These are phyloP conservation scores for Chamaetylas fuelleborni DNA, from an alignment of 2,113 vertebrate genomes.

Conservation along the genomic window DNA sequence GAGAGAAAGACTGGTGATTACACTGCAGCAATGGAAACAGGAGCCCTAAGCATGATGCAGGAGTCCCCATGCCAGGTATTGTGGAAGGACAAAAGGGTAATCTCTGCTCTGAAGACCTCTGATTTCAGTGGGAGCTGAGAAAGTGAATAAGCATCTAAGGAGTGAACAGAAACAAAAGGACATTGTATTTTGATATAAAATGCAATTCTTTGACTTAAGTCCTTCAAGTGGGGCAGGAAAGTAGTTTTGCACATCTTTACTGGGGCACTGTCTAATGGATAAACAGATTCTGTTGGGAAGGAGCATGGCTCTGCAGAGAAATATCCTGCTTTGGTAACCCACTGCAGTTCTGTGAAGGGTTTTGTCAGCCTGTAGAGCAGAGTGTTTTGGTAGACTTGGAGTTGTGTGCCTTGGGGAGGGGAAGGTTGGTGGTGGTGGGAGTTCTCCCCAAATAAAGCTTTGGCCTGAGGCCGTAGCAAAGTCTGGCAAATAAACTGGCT, in stretches of 20 bases:
- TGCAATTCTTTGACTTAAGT: not conserved
- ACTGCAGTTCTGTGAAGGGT: not conserved
- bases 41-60: not conserved
- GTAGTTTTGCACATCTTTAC: not conserved
- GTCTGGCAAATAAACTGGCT: not conserved
- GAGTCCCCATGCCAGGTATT: not conserved
- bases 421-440: rapidly evolving
- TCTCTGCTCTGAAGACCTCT: not conserved
- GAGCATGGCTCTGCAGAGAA: not conserved
- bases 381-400: not conserved
- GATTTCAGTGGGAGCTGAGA: not conserved
- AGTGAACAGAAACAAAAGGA: not conserved
- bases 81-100: not conserved
- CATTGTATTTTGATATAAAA: not conserved
- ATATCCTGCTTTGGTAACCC: not conserved
- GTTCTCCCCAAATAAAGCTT: not conserved
- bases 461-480: not conserved
- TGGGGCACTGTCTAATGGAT: not conserved
- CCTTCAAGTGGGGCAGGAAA: not conserved
- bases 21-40: not conserved
- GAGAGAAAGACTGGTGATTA: not conserved
- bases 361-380: not conserved
- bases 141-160: not conserved
- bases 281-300: not conserved
- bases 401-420: not conserved